Base-by-base conservation (phyloP, 2,888 invertebrate genomes). In the Eremobia ochroleuca region DNA sequence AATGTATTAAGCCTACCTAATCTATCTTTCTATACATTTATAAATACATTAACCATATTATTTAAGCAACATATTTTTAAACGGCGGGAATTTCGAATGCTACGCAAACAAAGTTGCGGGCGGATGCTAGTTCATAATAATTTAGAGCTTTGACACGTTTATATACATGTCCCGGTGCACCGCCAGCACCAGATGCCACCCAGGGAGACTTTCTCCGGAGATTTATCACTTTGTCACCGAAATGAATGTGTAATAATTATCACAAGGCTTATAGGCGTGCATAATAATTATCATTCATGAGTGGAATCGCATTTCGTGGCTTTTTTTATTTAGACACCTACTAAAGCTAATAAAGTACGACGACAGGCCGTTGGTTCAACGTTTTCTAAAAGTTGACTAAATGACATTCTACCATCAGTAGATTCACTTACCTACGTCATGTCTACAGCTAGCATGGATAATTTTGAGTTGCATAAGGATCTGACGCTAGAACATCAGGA, bases 181-280 rank as follows among this genome's bases (percentile, higher is more conserved):
- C 28, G 15, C 25, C 21, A 61, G 61, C 49, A 11, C 34, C 11
- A 61, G 61, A 13, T 25, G 25, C 64, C 62, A 70, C 70, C 80
- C 80, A 71, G n/a, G 55, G 59, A 34, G 62, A 72, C 76, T 80
- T 85, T 85, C 73, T 76, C 73, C 52, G n/a, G 15, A 62, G 71
- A 83, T 84, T 76, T 73, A 83, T 75, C 59, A 72, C 65, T 75
- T 65, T 81, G 65, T 73, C 81, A 78, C 62, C 79, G 34, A 78
- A 83, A 83, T 78, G 11, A 66, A 70, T 70, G 43, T 82, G 65
- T 78, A 58, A 78, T 83, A 82, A 83, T 79, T 59, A 82, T 83
- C 79, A 83, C 61, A 37, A 67, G n/a, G 34, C 78, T 70, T 66
- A 78, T 67, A 79, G 31, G 62, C 71, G 11, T 70, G 34, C 49